Evolutionary conservation across 2,113 vertebrate genomes (phyloP).

Genomic region (Macquaria australasica): DNA sequence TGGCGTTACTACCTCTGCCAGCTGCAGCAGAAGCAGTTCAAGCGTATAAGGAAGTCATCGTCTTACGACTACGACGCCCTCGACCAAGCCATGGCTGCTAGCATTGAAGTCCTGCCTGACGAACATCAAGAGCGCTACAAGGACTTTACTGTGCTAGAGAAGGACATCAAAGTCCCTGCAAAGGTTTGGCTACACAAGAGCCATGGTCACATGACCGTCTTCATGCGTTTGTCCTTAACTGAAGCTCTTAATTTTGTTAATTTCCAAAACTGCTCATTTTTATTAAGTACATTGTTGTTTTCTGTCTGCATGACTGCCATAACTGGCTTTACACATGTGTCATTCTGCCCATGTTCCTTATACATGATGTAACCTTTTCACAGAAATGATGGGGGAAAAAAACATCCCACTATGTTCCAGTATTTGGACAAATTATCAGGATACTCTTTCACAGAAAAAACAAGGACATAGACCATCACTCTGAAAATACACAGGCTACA

Average conservation of each 20-base stretch:
- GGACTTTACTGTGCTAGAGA: conserved; percentile 92
- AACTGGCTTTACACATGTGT: neutral
- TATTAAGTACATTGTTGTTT: neutral
- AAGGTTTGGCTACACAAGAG: conserved; percentile 84
- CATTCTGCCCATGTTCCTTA: neutral
- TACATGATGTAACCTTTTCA: neutral
- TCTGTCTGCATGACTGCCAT: neutral
- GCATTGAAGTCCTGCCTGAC: conserved; percentile 91
- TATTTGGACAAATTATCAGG: neutral
- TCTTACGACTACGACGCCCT: conserved; percentile 98
- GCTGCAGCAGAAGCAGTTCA: conserved; percentile 94
- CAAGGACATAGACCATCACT: neutral
- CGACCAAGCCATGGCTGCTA: conserved; percentile 98
- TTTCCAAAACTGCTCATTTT: neutral
- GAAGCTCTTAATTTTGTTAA: too few species aligned
- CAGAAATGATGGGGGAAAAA: neutral
- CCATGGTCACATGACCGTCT: neutral
- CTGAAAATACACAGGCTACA: neutral
- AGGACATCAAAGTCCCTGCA: conserved; percentile 94
- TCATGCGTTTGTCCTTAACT: neutral
- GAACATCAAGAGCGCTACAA: conserved; percentile 90
- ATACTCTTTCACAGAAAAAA: neutral
- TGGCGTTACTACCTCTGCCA: conserved; percentile 96
- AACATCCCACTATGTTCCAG: neutral
- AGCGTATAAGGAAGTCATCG: conserved; percentile 95